A percentile compares a stretch with the other conserved stretches of the same genome.
phyloP scores from a whole-genome alignment of 1,140 invertebrate genomes.

The Saccostrea glomerata region DNA sequence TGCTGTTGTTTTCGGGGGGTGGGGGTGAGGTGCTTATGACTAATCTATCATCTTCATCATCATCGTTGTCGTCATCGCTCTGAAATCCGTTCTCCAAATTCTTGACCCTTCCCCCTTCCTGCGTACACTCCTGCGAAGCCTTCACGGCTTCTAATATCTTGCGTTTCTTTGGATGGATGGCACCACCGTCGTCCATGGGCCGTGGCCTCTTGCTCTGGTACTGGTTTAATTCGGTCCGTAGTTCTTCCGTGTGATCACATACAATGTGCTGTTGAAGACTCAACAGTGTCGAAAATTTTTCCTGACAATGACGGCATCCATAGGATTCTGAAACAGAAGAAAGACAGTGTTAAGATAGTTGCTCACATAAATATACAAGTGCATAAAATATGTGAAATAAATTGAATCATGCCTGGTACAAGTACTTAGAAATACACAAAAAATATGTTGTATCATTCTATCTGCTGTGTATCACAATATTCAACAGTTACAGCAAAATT shows the following conservation, averaged over 20 bases:
- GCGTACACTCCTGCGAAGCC: background rate
- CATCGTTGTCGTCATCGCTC: background rate
- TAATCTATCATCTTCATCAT: conserved; percentile 4
- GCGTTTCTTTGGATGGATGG: conserved; percentile 31
- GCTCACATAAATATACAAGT: background rate
- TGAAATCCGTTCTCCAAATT: background rate
- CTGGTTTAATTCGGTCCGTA: conserved; percentile 14
- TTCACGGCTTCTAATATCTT: conserved; percentile 30
- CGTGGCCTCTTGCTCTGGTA: conserved; percentile 28
- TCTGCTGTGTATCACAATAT: no score
- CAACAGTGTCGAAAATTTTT: conserved; percentile 31
- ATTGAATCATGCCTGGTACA: no score
- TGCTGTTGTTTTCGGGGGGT: background rate
- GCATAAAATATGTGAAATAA: no score
- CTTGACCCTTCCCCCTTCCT: background rate
- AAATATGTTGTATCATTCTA: no score
- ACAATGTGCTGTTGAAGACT: conserved; percentile 35
- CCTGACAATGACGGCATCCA: conserved; percentile 27
- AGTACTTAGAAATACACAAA: no score
- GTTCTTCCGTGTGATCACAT: conserved; percentile 17
- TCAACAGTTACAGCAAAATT: no score
- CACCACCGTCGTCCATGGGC: background rate
- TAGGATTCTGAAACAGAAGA: background rate
- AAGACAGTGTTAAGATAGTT: background rate
- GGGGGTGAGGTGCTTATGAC: background rate